Conservation (phyloP, 2,888 invertebrate species). For the Quadriops clusia region DNA sequence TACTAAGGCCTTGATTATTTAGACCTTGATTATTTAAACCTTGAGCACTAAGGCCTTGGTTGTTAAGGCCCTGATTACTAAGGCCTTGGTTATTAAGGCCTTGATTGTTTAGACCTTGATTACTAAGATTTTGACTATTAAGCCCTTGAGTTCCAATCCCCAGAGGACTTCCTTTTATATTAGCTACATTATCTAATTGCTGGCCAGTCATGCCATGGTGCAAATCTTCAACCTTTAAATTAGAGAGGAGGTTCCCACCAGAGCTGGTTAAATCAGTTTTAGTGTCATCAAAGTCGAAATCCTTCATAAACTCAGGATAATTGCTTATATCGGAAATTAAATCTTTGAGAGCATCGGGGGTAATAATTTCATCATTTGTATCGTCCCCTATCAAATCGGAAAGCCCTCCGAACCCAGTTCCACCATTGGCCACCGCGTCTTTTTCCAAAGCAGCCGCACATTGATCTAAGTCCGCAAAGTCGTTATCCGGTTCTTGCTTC, state of each 20-base stretch:
- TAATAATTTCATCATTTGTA: constrained; percentile 64
- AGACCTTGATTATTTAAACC: too few relatives aligned
- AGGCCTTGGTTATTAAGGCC: too few relatives aligned
- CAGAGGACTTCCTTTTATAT: constrained; percentile 27
- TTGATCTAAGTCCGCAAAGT: constrained; percentile 75
- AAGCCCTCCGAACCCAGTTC: constrained; percentile 63
- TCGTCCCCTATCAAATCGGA: constrained; percentile 76
- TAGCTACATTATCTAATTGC: constrained; percentile 18
- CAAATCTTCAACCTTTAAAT: constrained; percentile 31
- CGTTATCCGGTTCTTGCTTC: constrained; percentile 58
- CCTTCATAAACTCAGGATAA: constrained; percentile 71
- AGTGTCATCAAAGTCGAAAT: constrained; percentile 60
- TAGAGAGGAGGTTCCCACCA: too few relatives aligned
- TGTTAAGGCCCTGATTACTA: too few relatives aligned
- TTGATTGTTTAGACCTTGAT: too few relatives aligned
- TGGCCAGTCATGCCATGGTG: constrained; percentile 23
- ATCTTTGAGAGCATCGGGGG: constrained; percentile 70
- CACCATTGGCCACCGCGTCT: constrained; percentile 61
- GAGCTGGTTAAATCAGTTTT: constrained; percentile 29
- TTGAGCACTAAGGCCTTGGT: too few relatives aligned
- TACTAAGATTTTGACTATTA: too few relatives aligned
- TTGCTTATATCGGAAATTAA: constrained; percentile 79
- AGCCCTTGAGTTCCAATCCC: too few relatives aligned
- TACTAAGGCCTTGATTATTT: too few relatives aligned
- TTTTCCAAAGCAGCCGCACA: constrained; percentile 79